These are phyloP conservation scores for Egretta garzetta DNA, from an alignment of 2,113 vertebrate species.

Conservation along the genomic window DNA sequence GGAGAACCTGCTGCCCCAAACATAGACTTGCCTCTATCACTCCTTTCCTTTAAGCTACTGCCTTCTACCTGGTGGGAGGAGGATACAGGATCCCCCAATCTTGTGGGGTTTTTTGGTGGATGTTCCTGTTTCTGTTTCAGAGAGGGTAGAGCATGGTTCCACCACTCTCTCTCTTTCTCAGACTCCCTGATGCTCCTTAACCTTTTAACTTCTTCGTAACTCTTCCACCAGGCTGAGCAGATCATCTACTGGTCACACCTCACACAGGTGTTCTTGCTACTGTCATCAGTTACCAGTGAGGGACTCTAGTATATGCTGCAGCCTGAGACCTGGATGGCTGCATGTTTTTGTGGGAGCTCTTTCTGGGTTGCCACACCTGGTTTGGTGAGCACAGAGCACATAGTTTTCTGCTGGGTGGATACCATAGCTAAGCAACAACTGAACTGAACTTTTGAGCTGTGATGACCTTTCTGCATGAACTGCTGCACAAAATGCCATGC, in stretches of 20 bases:
- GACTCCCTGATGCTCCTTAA: neutral
- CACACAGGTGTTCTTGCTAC: neutral
- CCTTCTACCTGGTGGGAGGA: neutral
- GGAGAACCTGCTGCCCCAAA: accelerated
- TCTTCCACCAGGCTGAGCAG: neutral
- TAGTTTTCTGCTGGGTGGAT: neutral
- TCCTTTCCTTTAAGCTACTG: neutral
- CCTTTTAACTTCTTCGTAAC: neutral
- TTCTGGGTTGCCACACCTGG: no score
- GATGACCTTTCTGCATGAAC: accelerated
- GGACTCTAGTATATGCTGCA: neutral
- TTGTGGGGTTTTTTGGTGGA: neutral
- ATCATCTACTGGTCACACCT: neutral
- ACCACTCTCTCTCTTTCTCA: neutral
- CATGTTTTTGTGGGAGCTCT: neutral
- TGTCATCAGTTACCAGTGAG: neutral
- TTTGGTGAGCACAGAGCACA: neutral
- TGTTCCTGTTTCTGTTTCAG: neutral
- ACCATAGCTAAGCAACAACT: neutral
- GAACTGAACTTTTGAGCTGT: neutral
- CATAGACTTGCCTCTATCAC: neutral
- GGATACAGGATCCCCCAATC: neutral
- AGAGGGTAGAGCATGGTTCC: neutral
- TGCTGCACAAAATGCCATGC: accelerated
- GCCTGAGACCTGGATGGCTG: neutral